phyloP scores from a whole-genome alignment of 2,888 invertebrate species.

The Ypsolopha sequella region DNA sequence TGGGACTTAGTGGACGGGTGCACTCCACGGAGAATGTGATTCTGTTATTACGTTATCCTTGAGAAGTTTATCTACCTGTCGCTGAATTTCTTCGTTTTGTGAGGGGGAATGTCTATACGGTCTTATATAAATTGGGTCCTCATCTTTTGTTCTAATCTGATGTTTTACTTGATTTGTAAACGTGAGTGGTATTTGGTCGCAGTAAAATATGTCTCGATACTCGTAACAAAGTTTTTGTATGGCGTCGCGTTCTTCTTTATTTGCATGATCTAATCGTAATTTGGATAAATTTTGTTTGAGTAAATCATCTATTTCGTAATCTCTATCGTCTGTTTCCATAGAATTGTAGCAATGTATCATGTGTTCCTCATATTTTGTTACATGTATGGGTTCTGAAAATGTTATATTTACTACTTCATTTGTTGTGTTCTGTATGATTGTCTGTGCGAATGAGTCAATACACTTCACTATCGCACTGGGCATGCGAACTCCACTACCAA shows the following conservation, averaged over 20 bases:
- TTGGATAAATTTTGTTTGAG: conserved; percentile 1
- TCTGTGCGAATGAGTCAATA: not conserved
- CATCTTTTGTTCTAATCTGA: conserved; percentile 12
- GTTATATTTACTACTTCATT: not conserved
- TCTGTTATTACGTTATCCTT: conserved; percentile 23
- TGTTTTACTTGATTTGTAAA: conserved; percentile 16
- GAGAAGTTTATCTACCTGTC: conserved; percentile 21
- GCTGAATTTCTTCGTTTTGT: conserved; percentile 20
- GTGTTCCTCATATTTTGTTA: not conserved
- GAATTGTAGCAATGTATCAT: not conserved
- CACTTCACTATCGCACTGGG: not conserved
- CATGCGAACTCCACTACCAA: not conserved
- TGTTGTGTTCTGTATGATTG: not conserved
- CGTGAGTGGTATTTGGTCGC: conserved; percentile 17
- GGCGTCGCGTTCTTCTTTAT: conserved; percentile 17
- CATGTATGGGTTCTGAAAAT: not conserved
- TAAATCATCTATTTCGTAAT: not conserved
- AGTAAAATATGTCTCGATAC: conserved; percentile 23
- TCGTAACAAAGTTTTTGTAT: conserved; percentile 15
- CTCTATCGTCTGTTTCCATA: too few relatives aligned
- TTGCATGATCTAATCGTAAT: conserved; percentile 15
- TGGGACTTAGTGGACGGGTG: conserved; percentile 29
- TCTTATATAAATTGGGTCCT: conserved; percentile 20
- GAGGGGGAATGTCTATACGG: too few relatives aligned
- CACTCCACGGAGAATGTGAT: conserved; percentile 25